A percentile compares a stretch with the other conserved stretches of the same genome.
phyloP scores from a whole-genome alignment of 1,140 invertebrate genomes.

The Armadillidium nasatum region DNA sequence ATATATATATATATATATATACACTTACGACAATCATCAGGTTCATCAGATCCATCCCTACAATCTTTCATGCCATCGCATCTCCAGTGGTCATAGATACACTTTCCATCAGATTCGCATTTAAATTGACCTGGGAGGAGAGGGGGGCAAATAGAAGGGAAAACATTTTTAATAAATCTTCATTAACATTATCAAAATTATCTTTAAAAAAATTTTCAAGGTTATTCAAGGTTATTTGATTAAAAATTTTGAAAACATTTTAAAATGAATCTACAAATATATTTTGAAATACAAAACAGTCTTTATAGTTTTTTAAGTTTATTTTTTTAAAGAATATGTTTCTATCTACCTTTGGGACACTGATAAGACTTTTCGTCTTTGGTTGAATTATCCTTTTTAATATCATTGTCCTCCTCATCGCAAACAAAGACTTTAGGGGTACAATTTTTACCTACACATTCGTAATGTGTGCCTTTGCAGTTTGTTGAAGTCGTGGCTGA shows the following conservation, averaged over 20 bases:
- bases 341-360: background rate
- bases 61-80: constrained; percentile 90
- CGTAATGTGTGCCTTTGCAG: constrained; percentile 19
- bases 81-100: constrained; percentile 92
- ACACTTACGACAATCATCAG: constrained; percentile 50
- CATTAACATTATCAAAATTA: too few species aligned
- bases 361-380: background rate
- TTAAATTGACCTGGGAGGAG: constrained; percentile 44
- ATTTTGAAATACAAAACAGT: too few species aligned
- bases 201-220: too few species aligned
- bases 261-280: too few species aligned
- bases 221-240: too few species aligned
- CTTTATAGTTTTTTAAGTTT: too few species aligned
- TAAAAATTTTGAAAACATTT: too few species aligned
- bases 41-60: constrained; percentile 89
- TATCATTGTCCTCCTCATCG: constrained; percentile 47
- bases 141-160: too few species aligned
- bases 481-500: background rate
- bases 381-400: background rate
- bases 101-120: constrained; percentile 64
- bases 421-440: constrained; percentile 48
- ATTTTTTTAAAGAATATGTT: too few species aligned
- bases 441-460: constrained; percentile 34
- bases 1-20: too few species aligned
- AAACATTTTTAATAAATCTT: too few species aligned